These are phyloP conservation scores for Aleiodes sp. DNA, from an alignment of 1,140 invertebrate species.

Conservation along the genomic window DNA sequence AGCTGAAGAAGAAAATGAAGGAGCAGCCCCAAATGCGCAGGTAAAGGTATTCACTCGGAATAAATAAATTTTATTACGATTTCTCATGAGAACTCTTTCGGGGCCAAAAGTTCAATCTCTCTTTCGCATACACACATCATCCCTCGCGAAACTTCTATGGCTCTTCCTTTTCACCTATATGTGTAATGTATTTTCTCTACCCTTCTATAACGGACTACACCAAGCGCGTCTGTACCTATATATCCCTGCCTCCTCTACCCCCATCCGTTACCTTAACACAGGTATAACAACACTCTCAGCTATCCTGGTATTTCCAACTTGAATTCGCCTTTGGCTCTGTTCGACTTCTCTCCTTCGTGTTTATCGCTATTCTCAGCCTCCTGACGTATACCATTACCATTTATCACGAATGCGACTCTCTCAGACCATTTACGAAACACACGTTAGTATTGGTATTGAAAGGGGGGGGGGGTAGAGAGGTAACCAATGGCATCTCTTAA, in stretches of 20 bases:
- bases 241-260: neutral
- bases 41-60: too few relatives aligned
- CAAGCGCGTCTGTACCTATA: neutral
- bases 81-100: neutral
- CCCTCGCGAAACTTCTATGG: neutral
- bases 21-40: too few relatives aligned
- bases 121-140: too few relatives aligned
- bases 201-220: neutral
- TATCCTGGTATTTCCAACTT: neutral
- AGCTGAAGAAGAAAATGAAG: too few relatives aligned
- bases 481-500: conserved; percentile 24
- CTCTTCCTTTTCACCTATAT: neutral
- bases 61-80: too few relatives aligned
- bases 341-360: conserved; percentile 34
- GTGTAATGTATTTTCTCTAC: neutral
- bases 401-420: conserved; percentile 48
- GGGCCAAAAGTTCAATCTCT: neutral
- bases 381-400: conserved; percentile 55
- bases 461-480: too few relatives aligned
- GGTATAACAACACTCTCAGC: conserved; percentile 1
- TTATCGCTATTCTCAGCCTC: conserved; percentile 48
- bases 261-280: neutral
- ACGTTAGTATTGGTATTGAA: too few relatives aligned
- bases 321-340: conserved; percentile 29
- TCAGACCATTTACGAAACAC: conserved; percentile 51